Conservation (phyloP, 2,888 invertebrate species). For the Frankliniella intonsa region DNA sequence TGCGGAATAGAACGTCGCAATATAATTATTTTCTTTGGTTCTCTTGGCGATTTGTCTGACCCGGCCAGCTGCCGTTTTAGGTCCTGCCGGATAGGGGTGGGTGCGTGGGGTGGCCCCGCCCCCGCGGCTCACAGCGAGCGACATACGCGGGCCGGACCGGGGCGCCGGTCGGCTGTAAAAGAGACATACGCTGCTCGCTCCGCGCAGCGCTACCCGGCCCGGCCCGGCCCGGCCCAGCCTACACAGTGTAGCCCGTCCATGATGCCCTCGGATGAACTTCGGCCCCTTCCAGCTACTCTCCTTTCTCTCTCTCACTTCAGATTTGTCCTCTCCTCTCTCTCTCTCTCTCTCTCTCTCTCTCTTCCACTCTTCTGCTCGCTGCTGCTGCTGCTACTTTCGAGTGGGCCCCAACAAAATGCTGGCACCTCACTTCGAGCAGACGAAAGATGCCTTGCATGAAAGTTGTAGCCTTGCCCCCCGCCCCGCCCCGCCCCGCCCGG, state of each 20-base stretch:
- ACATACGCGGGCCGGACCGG: no score
- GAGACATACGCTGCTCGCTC: no score
- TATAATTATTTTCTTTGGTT: no score
- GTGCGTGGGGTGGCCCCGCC: no score
- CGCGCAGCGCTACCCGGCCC: background rate
- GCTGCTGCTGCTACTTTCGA: background rate
- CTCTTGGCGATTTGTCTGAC: no score
- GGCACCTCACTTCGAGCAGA: background rate
- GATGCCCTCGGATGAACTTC: no score
- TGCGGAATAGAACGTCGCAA: no score
- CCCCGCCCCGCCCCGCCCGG: background rate
- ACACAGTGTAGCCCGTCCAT: background rate
- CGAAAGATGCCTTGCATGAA: background rate
- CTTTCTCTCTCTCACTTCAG: background rate
- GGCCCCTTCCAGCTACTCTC: background rate
- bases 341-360: background rate
- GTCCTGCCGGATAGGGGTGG: no score
- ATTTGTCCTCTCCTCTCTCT: background rate
- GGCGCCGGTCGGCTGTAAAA: no score
- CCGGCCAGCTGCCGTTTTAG: no score
- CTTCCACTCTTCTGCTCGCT: background rate
- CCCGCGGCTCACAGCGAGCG: no score
- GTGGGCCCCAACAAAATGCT: conserved; percentile 3
- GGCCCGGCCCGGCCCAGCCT: background rate
- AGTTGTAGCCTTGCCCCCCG: background rate